A percentile compares a stretch with the other conserved stretches of the same genome.
phyloP scores from a whole-genome alignment of 2,797 vertebrate species.

The Merluccius polli region DNA sequence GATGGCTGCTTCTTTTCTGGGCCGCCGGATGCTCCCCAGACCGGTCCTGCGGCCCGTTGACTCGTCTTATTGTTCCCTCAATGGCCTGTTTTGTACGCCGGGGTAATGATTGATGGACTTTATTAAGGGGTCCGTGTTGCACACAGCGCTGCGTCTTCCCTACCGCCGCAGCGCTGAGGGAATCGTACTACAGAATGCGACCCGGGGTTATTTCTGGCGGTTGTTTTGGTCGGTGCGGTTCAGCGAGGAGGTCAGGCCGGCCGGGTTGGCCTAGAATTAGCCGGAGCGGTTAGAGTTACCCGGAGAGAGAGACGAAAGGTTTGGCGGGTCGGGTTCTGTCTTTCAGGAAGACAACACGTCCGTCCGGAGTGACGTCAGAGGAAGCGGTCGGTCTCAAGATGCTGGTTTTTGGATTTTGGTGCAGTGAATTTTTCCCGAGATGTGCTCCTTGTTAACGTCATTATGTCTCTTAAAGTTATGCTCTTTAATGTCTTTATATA shows the following conservation, averaged over 20 bases:
- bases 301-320: slow-evolving; percentile 22
- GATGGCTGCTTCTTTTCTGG: slow-evolving; percentile 56
- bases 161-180: slow-evolving; percentile 46
- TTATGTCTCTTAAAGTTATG: no score
- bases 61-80: slow-evolving; percentile 66
- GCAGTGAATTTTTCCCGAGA: no score
- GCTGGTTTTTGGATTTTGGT: no score
- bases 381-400: background rate
- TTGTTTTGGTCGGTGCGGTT: slow-evolving; percentile 55
- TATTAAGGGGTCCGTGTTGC: slow-evolving; percentile 48
- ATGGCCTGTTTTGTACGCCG: slow-evolving; percentile 66
- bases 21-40: slow-evolving; percentile 67
- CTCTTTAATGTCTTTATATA: no score
- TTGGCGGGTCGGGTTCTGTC: background rate
- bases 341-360: background rate
- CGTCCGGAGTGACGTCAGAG: no score
- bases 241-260: slow-evolving; percentile 17
- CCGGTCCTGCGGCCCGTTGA: slow-evolving; percentile 69
- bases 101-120: slow-evolving; percentile 70
- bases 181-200: slow-evolving; percentile 51
- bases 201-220: slow-evolving; percentile 59
- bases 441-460: no score
- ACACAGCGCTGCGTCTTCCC: slow-evolving; percentile 31
- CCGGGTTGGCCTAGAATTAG: slow-evolving; percentile 37
- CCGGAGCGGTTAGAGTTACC: slow-evolving; percentile 54